Evolutionary conservation across 1,140 invertebrate species (phyloP), one percentile per base, ranked within the genome.

Genomic region (Aphelinus certus): DNA sequence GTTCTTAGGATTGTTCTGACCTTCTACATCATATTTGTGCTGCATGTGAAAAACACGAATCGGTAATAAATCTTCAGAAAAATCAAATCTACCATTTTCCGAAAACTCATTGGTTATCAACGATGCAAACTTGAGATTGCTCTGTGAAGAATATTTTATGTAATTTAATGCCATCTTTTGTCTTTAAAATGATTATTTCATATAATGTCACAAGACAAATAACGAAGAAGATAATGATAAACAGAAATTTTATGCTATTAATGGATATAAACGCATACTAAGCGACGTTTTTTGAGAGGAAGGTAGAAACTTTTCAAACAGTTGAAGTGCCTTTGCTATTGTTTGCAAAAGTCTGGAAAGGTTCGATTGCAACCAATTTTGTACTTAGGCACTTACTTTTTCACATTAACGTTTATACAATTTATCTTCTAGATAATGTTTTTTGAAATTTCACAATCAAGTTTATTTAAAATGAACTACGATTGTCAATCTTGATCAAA

Each of bases 221-320:
- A 63, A 68, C 56, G 71, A 76, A 64, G 69, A 60, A 79, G 26
- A 26, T 26, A 26, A 26, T 26, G 26, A 74, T 69, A 70, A 73
- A 63, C 77, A 80, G 78, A 78, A 75, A 78, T 77, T 79, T 83
- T 80, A 79, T 81, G 79, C 78, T 81, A 78, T 78, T 78, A 78
- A 79, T 79, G 79, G 76, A 74, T 71, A 56, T 26, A 4, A 53
- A 64, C 56, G 56, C 65, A 43, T 64, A 70, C 7, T 1, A 64
- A 56, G 55, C 51, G 62, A 49, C 69, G 43, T 75, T 70, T 51
- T 57, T 58, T 58, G 48, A 69, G 58, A 70, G 46, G 42, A 46
- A 67, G 68, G 56, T 66, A 10, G 9, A 70, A 75, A 64, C 58
- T 57, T 66, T 76, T 79, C 76, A 67, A 78, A 75, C 66, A 70